Evolutionary conservation across 2,797 vertebrate genomes (phyloP), one percentile per base, ranked within the genome.

Genomic region (Tadarida brasiliensis): DNA sequence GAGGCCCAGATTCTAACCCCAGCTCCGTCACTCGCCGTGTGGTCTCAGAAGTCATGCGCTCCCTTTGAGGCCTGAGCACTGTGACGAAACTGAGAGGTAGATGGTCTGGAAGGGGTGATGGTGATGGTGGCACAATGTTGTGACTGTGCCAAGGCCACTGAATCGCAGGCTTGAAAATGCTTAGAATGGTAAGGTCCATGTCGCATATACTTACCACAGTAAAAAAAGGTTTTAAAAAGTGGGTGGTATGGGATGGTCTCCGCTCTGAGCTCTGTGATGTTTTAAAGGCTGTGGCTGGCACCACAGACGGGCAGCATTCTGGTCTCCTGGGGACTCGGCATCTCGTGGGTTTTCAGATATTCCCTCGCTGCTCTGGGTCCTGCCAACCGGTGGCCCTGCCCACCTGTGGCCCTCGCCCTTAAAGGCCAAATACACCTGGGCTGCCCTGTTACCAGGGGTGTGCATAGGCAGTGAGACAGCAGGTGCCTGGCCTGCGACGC

Each of bases 241-340:
- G 33, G 14, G 17, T 54, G 56, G 2, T 81, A 47, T 54, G n/a
- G 47, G 33, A 33, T 39, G 33, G 19, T 22, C 54, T 71, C 39
- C 59, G 56, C 33, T 44, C 5, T 33, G 57, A 85, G 39, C 35
- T 44, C 89, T 63, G n/a, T 76, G 57, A 30, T 57, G 11, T 76
- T 93, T 76, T 56, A 39, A 88, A 86, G 30, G 57, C 82, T 91
- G 35, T 88, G 24, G 51, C 67, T 63, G 12, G 80, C 85, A 54
- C 63, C 54, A 57, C 49, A 59, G 33, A 51, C 15, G 63, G 47
- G 87, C 20, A 26, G 26, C 81, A 35, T 28, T 89, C 78, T 71
- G n/a, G 63, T 57, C 15, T 84, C 24, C 7, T 15, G n/a, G 12
- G 26, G 51, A 84, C 49, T 47, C 54, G 11, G 28, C 22, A 14